Evolutionary conservation across 2,797 vertebrate genomes (phyloP).

Genomic region (Choloepus didactylus): DNA sequence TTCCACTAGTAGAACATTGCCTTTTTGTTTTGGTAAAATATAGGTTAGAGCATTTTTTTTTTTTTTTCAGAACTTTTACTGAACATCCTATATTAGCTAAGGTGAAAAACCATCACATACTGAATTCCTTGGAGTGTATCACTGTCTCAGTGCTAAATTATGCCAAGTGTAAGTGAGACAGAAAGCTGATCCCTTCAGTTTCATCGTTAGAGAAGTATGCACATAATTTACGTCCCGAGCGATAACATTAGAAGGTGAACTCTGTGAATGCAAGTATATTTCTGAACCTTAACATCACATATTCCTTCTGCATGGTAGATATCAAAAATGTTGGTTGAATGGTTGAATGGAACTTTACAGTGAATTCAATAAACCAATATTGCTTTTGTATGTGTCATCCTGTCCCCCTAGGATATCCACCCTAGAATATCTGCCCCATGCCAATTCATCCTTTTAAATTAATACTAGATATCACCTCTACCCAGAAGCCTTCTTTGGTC

Average conservation of each 20-base stretch:
- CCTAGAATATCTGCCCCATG: not conserved
- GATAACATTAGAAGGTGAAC: not conserved
- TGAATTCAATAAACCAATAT: not conserved
- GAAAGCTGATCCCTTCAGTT: not conserved
- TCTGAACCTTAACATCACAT: not conserved
- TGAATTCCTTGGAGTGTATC: not conserved
- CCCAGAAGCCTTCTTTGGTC: not conserved
- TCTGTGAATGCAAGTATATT: not conserved
- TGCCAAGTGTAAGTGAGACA: not conserved
- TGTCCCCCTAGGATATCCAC: not conserved
- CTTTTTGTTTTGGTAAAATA: not conserved
- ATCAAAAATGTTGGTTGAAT: not conserved
- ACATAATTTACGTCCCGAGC: not conserved
- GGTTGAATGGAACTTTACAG: not conserved
- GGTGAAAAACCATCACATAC: not conserved
- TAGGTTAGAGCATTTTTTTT: not conserved
- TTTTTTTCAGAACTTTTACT: not conserved
- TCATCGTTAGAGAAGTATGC: not conserved
- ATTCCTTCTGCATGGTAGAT: not conserved
- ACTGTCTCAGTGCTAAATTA: not conserved
- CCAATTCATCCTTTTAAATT: not conserved
- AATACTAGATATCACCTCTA: not conserved
- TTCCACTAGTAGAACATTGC: slow-evolving; percentile 49
- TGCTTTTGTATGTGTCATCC: not conserved
- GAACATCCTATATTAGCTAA: slow-evolving; percentile 19